Conservation (phyloP, 1,140 invertebrate genomes). For the Cotesia vestalis region DNA sequence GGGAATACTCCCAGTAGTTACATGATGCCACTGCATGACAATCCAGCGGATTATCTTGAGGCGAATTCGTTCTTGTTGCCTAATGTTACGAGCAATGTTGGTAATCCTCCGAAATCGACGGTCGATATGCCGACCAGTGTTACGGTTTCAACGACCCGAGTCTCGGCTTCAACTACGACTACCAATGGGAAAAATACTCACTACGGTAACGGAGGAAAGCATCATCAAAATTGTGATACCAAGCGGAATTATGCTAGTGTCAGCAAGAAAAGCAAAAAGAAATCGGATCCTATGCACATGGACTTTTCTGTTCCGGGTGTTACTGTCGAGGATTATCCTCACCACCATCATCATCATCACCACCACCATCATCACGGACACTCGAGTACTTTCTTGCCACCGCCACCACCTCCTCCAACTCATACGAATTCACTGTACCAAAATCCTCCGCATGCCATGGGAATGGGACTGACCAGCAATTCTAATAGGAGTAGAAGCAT, state of each 20-base stretch:
- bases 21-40: slow-evolving; percentile 64
- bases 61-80: slow-evolving; percentile 58
- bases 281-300: slow-evolving; percentile 55
- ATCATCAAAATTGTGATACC: slow-evolving; percentile 53
- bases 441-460: slow-evolving; percentile 57
- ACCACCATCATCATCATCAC: slow-evolving; percentile 45
- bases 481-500: slow-evolving; percentile 44
- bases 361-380: slow-evolving; percentile 39
- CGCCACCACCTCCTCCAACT: slow-evolving; percentile 40
- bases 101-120: slow-evolving; percentile 48
- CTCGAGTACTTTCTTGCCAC: slow-evolving; percentile 48
- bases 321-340: slow-evolving; percentile 61
- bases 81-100: slow-evolving; percentile 41
- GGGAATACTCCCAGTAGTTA: slow-evolving; percentile 59
- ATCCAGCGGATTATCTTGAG: slow-evolving; percentile 59
- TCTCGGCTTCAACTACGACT: slow-evolving; percentile 40
- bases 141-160: slow-evolving; percentile 36
- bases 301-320: slow-evolving; percentile 58
- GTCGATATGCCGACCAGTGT: slow-evolving; percentile 37
- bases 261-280: slow-evolving; percentile 60
- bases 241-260: slow-evolving; percentile 52
- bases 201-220: slow-evolving; percentile 43
- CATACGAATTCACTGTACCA: slow-evolving; percentile 59
- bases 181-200: slow-evolving; percentile 51
- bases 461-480: slow-evolving; percentile 47